These are phyloP conservation scores for Callyntrura sp. DNA, from an alignment of 2,888 invertebrate species.

Conservation along the genomic window DNA sequence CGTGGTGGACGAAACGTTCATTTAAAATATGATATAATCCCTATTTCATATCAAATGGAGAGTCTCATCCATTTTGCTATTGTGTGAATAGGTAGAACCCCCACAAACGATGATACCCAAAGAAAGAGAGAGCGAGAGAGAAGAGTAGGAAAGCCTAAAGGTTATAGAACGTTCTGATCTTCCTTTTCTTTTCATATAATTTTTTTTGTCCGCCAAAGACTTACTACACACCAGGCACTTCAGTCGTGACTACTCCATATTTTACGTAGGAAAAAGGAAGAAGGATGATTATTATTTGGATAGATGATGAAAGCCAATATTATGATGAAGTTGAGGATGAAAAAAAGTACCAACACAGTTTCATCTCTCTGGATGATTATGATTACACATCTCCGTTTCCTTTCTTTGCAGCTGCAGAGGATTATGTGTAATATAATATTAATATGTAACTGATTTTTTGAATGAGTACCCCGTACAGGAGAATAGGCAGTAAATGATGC, in stretches of 20 bases:
- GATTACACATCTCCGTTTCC: slow-evolving; percentile 21
- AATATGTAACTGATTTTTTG: not conserved
- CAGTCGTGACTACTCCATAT: not conserved
- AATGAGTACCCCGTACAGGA: not conserved
- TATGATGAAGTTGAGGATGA: not conserved
- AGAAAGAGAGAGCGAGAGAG: too few species aligned
- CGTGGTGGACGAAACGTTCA: too few species aligned
- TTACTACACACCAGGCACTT: not conserved
- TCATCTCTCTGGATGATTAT: slow-evolving; percentile 25
- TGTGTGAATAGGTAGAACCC: not conserved
- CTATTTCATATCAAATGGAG: not conserved
- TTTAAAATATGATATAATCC: slow-evolving; percentile 4
- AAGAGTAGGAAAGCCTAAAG: too few species aligned
- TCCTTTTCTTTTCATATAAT: not conserved
- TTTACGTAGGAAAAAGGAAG: not conserved
- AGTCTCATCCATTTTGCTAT: not conserved
- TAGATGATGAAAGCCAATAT: slow-evolving; percentile 29
- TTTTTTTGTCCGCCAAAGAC: not conserved
- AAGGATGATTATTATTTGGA: slow-evolving; percentile 27
- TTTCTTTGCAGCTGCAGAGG: not conserved
- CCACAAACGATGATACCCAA: too few species aligned
- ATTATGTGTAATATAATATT: not conserved
- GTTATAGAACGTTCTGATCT: not conserved
- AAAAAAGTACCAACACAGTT: not conserved
- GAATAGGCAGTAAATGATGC: not conserved